Conservation (phyloP, 2,113 vertebrate genomes). For the Poeciliopsis prolifica region DNA sequence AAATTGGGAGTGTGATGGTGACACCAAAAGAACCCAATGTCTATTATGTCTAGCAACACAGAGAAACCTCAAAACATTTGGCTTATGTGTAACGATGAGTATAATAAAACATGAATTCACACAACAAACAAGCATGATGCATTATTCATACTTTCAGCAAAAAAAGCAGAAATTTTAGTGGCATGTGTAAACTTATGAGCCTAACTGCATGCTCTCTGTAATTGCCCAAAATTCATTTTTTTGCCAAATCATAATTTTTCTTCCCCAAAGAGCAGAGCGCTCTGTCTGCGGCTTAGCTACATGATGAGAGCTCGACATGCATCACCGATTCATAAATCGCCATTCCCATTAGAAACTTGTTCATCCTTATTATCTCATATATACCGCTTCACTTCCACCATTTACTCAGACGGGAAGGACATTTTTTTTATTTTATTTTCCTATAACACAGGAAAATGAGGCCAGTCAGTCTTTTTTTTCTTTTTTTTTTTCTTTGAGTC, state of each 20-base stretch:
- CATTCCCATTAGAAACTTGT: slow-evolving; percentile 51
- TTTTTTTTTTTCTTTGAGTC: slow-evolving; percentile 49
- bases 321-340: slow-evolving; percentile 25
- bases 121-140: background rate
- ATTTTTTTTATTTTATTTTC: slow-evolving; percentile 10
- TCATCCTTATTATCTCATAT: slow-evolving; percentile 43
- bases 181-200: background rate
- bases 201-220: slow-evolving; percentile 36
- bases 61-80: background rate
- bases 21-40: background rate
- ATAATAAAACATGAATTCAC: background rate
- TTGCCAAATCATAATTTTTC: slow-evolving; percentile 48
- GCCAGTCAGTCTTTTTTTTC: slow-evolving; percentile 55
- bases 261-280: slow-evolving; percentile 1
- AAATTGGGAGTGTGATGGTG: background rate
- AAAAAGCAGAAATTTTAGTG: background rate
- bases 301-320: slow-evolving; percentile 30
- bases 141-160: background rate
- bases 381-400: slow-evolving; percentile 19
- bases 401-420: slow-evolving; percentile 20
- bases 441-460: slow-evolving; percentile 51
- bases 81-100: background rate
- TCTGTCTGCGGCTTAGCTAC: slow-evolving; percentile 1
- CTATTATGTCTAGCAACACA: background rate
- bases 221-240: slow-evolving; percentile 19